Evolutionary conservation across 2,113 vertebrate species (phyloP), one percentile per base, ranked within the genome.

Genomic region (Nesospiza acunhae): DNA sequence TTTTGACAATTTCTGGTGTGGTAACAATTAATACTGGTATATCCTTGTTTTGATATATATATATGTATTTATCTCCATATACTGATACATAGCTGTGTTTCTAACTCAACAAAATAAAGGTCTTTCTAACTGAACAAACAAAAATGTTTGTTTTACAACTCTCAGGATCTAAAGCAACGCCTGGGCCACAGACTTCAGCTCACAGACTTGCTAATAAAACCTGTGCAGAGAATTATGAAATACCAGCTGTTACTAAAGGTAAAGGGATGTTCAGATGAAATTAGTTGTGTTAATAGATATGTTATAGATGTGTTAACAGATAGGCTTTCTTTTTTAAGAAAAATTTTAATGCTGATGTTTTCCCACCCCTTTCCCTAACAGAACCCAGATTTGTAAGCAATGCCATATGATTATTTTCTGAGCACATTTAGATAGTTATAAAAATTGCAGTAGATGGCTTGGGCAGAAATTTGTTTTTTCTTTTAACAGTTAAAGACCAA

Each of bases 161-260:
- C 30, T 63, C 86, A 99, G 99, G 99, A 99, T 94, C 93, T 99
- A 89, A 99, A 99, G 97, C 99, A 99, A 93, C 98, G 98, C 49
- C 97, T 99, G 73, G 99, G 99, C 89, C 99, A 99, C 93, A 97
- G 99, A 95, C 89, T 99, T 93, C 99, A 99, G 91, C 98, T 99
- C 97, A 99, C 99, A 2, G 99, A 99, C 94, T 97, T 99, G 95
- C 97, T 99, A 81, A 99, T 99, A 97, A 99, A 99, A 97, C 99
- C 99, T 7, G 99, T 99, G 72, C 98, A 99, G 96, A 98, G 99
- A 98, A 99, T 99, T 96, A 99, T 99, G 99, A 99, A 99, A 92
- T 99, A 99, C 95, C 99, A 99, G 97, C 98, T 99, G 79, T 98
- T 99, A 95, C 98, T 99, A n/a, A 99, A 99, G 99, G 99, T 99